Conservation (phyloP, 2,888 invertebrate species). For the Sesamia inferens region DNA sequence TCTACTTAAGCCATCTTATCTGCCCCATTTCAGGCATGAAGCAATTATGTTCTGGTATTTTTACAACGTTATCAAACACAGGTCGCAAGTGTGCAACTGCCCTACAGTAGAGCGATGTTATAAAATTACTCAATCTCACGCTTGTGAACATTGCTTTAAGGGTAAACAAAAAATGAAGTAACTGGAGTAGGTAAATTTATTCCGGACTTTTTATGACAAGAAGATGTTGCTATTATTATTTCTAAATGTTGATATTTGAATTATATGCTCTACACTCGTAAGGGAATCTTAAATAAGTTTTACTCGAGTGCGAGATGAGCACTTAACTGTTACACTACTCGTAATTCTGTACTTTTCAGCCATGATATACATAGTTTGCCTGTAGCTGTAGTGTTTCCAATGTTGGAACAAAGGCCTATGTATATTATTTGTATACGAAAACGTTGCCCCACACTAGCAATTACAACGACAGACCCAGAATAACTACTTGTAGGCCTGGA, state of each 20-base stretch:
- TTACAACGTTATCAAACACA: slow-evolving; percentile 67
- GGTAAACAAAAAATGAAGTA: slow-evolving; percentile 53
- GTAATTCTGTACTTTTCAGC: too few relatives aligned
- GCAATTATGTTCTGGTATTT: slow-evolving; percentile 67
- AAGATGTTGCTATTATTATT: slow-evolving; percentile 27
- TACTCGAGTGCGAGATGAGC: too few relatives aligned
- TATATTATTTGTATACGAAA: too few relatives aligned
- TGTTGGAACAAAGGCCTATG: too few relatives aligned
- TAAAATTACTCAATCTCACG: slow-evolving; percentile 62
- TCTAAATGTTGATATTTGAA: not conserved
- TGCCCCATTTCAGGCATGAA: slow-evolving; percentile 60
- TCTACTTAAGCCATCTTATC: slow-evolving; percentile 62
- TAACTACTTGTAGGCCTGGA: too few relatives aligned
- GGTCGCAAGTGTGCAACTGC: slow-evolving; percentile 43
- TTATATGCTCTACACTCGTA: not conserved
- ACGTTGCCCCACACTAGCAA: too few relatives aligned
- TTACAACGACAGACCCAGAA: too few relatives aligned
- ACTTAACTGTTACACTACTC: too few relatives aligned
- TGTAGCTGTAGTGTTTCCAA: too few relatives aligned
- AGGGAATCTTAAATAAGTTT: not conserved
- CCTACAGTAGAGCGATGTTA: slow-evolving; percentile 43
- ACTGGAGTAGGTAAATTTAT: slow-evolving; percentile 54
- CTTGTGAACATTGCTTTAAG: slow-evolving; percentile 59
- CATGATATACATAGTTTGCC: too few relatives aligned
- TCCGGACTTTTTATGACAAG: slow-evolving; percentile 34